phyloP scores from a whole-genome alignment of 2,113 vertebrate species.

The Anarrhichthys ocellatus region DNA sequence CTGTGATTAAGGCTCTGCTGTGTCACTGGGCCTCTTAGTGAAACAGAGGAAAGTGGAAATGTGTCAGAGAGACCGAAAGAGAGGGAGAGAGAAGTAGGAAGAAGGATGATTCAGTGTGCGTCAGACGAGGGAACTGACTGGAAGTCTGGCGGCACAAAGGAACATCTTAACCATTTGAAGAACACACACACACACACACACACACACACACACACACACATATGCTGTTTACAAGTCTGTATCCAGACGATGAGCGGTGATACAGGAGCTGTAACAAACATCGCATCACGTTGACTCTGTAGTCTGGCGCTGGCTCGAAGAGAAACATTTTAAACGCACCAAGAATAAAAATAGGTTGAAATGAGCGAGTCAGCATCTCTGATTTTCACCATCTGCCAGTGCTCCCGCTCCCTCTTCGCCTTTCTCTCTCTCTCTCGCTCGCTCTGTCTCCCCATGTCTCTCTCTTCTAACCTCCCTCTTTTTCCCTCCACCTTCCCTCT shows the following conservation, averaged over 20 bases:
- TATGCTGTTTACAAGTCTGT: slow-evolving; percentile 39
- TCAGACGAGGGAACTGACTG: slow-evolving; percentile 76
- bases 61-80: slow-evolving; percentile 34
- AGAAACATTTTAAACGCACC: slow-evolving; percentile 34
- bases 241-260: not conserved
- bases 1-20: slow-evolving; percentile 73
- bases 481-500: slow-evolving; percentile 9
- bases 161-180: slow-evolving; percentile 66
- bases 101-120: slow-evolving; percentile 78
- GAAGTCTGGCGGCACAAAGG: slow-evolving; percentile 66
- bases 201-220: slow-evolving; percentile 30
- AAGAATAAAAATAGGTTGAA: slow-evolving; percentile 52
- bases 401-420: not conserved
- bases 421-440: not conserved
- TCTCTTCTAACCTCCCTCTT: not conserved
- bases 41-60: slow-evolving; percentile 58
- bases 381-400: slow-evolving; percentile 36
- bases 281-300: slow-evolving; percentile 1
- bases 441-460: not conserved
- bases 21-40: slow-evolving; percentile 72
- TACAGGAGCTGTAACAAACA: slow-evolving; percentile 26
- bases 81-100: slow-evolving; percentile 37
- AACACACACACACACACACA: slow-evolving; percentile 24
- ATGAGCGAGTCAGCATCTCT: slow-evolving; percentile 61
- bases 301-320: not conserved